Evolutionary conservation across 1,140 invertebrate genomes (phyloP).

Genomic region (Sipha flava): DNA sequence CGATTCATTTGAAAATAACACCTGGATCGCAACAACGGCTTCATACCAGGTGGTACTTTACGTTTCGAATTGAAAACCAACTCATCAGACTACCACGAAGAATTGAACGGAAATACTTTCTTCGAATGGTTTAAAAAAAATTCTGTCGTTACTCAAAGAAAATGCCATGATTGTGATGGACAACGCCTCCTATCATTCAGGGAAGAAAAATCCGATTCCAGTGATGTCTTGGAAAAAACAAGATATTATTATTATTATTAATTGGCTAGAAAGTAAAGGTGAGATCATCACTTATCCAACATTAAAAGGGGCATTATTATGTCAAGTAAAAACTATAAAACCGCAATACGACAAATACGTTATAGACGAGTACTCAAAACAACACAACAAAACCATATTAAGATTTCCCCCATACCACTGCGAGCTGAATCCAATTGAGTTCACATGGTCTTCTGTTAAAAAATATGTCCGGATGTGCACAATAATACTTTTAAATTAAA

Average conservation of each 20-base stretch:
- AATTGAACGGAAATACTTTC: not conserved
- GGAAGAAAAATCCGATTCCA: not conserved
- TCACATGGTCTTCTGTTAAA: not conserved
- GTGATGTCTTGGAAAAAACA: slow-evolving; percentile 4
- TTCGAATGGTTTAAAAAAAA: not conserved
- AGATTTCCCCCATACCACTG: slow-evolving; percentile 28
- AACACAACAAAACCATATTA: slow-evolving; percentile 21
- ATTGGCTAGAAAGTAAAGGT: slow-evolving; percentile 15
- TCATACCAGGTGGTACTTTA: not conserved
- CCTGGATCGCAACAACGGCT: not conserved
- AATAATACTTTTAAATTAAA: no score
- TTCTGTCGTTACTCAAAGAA: not conserved
- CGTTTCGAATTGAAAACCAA: not conserved
- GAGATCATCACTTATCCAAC: not conserved
- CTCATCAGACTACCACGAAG: not conserved
- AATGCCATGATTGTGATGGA: not conserved
- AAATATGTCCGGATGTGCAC: no score
- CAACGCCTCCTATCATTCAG: no score
- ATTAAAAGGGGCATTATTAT: slow-evolving; percentile 3
- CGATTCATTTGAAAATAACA: no score
- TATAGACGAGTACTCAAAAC: slow-evolving; percentile 15
- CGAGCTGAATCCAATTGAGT: slow-evolving; percentile 30
- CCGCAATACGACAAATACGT: not conserved
- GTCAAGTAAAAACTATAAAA: not conserved
- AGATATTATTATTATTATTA: slow-evolving; percentile 32